Conservation (phyloP, 2,888 invertebrate genomes). For the Mystacides longicornis region DNA sequence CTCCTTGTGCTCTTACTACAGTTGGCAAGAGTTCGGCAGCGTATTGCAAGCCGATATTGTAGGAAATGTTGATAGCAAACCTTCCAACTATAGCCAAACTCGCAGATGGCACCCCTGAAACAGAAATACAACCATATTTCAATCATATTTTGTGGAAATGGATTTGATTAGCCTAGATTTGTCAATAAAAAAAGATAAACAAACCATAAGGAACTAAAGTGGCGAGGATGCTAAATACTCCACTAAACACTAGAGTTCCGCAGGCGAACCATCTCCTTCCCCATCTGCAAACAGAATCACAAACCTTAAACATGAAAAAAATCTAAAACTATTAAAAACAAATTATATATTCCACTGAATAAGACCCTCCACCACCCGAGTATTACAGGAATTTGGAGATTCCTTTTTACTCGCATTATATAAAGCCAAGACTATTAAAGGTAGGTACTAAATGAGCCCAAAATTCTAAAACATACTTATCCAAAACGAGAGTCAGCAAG, state of each 20-base stretch:
- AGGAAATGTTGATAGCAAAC: conserved; percentile 82
- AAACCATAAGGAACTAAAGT: conserved; percentile 65
- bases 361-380: too few relatives aligned
- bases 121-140: conserved; percentile 44
- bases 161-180: neutral
- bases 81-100: conserved; percentile 73
- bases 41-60: conserved; percentile 85
- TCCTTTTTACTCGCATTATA: too few relatives aligned
- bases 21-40: conserved; percentile 83
- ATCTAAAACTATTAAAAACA: too few relatives aligned
- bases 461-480: conserved; percentile 46
- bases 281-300: too few relatives aligned
- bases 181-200: too few relatives aligned
- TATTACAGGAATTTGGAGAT: too few relatives aligned
- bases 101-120: conserved; percentile 62
- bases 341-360: too few relatives aligned
- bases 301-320: too few relatives aligned
- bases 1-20: conserved; percentile 79
- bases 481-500: conserved; percentile 66
- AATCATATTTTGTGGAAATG: too few relatives aligned
- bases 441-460: too few relatives aligned
- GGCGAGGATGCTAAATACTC: conserved; percentile 72
- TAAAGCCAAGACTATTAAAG: too few relatives aligned
- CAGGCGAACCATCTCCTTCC: conserved; percentile 81
- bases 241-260: conserved; percentile 73